Evolutionary conservation across 1,140 invertebrate species (phyloP).

Genomic region (Tetramorium parvispinum): DNA sequence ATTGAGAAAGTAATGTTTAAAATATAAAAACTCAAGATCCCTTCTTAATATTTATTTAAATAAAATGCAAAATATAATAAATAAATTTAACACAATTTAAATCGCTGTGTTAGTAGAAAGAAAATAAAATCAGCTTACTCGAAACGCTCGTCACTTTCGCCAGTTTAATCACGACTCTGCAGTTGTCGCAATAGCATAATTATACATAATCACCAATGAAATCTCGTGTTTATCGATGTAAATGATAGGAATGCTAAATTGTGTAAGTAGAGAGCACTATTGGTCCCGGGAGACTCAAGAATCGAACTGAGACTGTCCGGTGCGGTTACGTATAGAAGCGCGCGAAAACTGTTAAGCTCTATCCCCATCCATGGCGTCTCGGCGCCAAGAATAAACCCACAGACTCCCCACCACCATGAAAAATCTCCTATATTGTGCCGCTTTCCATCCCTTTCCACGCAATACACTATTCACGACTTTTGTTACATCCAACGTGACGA

Average conservation of each 20-base stretch:
- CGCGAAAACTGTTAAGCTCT: slow-evolving; percentile 77
- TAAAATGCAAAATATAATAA: not conserved
- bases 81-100: not conserved
- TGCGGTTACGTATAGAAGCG: slow-evolving; percentile 66
- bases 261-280: slow-evolving; percentile 55
- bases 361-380: slow-evolving; percentile 76
- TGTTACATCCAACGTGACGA: not conserved
- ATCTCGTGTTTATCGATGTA: slow-evolving; percentile 6
- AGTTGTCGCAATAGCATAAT: not conserved
- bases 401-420: slow-evolving; percentile 71
- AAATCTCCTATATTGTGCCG: slow-evolving; percentile 65
- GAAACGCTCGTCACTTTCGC: not conserved
- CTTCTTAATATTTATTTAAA: not conserved
- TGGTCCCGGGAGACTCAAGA: slow-evolving; percentile 52
- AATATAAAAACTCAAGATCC: not conserved
- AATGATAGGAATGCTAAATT: not conserved
- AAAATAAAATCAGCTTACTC: slow-evolving; percentile 24
- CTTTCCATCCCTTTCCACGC: slow-evolving; percentile 46
- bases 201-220: not conserved
- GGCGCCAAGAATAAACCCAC: slow-evolving; percentile 83
- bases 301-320: slow-evolving; percentile 45
- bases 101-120: not conserved
- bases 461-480: slow-evolving; percentile 20
- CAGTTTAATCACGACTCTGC: slow-evolving; percentile 1
- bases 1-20: not conserved